Evolutionary conservation across 2,888 invertebrate genomes (phyloP), one percentile per base, ranked within the genome.

Genomic region (Agonopterix alstromeriana): DNA sequence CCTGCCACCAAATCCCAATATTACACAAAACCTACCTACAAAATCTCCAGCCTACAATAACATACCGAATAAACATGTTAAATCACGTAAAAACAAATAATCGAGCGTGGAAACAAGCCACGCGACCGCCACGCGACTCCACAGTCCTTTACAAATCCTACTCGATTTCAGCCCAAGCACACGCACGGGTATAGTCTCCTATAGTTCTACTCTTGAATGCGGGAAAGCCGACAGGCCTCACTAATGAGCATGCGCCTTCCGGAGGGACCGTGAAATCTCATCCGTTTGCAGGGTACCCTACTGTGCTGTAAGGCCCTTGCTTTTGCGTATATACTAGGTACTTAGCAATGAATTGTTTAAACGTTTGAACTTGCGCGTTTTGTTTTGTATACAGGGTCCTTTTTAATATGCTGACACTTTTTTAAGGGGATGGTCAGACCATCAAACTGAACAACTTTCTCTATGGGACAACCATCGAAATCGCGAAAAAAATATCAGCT

Each of bases 61-160:
- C n/a, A 12, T 52, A 53, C 47, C 60, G 60, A 77, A 77, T 76
- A 77, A 75, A 77, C 77, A 76, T 67, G 75, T 79, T 79, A 82
- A 82, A 83, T 83, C 79, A 82, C 68, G 82, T 82, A 86, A 79
- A 77, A 81, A 73, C 82, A 84, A 86, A 85, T 82, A 53, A 53
- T 50, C 49, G 52, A 47, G 55, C 45, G 48, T 51, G 44, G 52
- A 42, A 46, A 47, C 42, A 27, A 45, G 8, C 40, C 50, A 53
- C 51, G 53, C 48, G 56, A 7, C 38, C 35, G 49, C 45, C 63
- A 53, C 66, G 69, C 63, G 70, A 10, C 9, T 14, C 10, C 43
- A 14, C 43, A 17, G n/a, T 9, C 38, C 42, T 42, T n/a, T 42
- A 35, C 27, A 46, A 50, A 50, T 36, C 47, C 49, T 47, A 43